Conservation (phyloP, 2,888 invertebrate species). For the Lasius platythorax region DNA sequence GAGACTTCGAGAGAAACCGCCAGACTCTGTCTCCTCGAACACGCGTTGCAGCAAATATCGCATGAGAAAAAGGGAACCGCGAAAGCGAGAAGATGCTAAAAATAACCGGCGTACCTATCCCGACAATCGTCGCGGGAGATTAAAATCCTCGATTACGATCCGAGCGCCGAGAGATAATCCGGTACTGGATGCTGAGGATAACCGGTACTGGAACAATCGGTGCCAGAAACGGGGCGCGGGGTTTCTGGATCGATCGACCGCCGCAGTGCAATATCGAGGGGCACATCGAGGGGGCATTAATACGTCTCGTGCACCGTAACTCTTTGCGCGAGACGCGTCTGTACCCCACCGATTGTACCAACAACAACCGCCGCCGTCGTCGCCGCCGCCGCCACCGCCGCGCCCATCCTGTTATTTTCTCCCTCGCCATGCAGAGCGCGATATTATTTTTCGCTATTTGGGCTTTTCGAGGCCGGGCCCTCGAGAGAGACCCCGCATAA, state of each 20-base stretch:
- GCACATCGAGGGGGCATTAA: constrained; percentile 6
- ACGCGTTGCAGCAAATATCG: neutral
- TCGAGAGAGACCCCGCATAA: constrained; percentile 59
- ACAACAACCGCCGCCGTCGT: neutral
- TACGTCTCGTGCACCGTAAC: neutral
- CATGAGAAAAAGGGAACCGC: neutral
- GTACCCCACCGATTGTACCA: neutral
- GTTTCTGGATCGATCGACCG: constrained; percentile 20
- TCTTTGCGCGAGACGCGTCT: constrained; percentile 12
- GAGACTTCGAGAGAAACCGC: neutral
- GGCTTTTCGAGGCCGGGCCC: constrained; percentile 58
- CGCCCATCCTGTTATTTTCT: constrained; percentile 67
- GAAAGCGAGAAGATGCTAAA: neutral
- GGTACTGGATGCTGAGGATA: neutral
- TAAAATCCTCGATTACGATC: constrained; percentile 27
- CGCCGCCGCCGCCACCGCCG: constrained; percentile 3
- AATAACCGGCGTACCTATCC: neutral
- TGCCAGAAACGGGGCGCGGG: neutral
- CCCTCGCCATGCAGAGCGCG: constrained; percentile 45
- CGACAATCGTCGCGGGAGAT: constrained; percentile 8
- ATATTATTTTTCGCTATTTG: constrained; percentile 71
- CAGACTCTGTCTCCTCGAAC: neutral
- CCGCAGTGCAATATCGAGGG: neutral
- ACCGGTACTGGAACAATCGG: constrained; percentile 35
- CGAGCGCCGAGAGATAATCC: constrained; percentile 25